Evolutionary conservation across 2,113 vertebrate genomes (phyloP), one percentile per base, ranked within the genome.

Genomic region (Tetrao urogallus): DNA sequence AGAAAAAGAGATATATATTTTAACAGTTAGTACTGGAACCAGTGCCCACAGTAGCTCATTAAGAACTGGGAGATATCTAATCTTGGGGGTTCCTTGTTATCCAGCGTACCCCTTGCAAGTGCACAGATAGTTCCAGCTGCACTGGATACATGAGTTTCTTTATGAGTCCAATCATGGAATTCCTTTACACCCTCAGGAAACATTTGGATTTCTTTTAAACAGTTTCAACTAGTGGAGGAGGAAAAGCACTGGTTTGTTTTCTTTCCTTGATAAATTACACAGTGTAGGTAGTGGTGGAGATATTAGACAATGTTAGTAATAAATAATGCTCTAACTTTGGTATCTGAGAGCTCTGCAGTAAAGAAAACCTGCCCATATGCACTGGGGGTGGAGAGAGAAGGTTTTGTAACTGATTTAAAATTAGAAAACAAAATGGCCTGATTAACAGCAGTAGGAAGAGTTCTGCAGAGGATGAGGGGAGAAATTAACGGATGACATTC

Each of bases 361-460:
- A 94, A 94, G 90, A 93, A 94, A 95, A 95, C 89, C 95, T 96
- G 88, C 89, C 95, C 97, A 97, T 97, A 96, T 96, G 96, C 94
- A 95, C 83, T 96, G 97, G 92, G 95, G 96, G 95, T 93, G 95
- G 95, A 97, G 90, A 95, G 90, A 90, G 94, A 95, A 94, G 91
- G 92, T 96, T 97, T 97, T 94, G 95, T 97, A 97, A 97, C 97
- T 91, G 93, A 95, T 97, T 96, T 97, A 97, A 97, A 97, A 96
- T 96, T 96, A 96, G 97, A 96, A 97, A 95, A 97, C 94, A 97
- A 97, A 97, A 96, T 96, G 95, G 93, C 94, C 94, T 97, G 93
- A 94, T 97, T 96, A 97, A 96, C 96, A 97, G 95, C 90, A 97
- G 96, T 97, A 97, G 95, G 93, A 97, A 95, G 93, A 94, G 76